Evolutionary conservation across 2,797 vertebrate genomes (phyloP).

Genomic region (Lophius americanus): DNA sequence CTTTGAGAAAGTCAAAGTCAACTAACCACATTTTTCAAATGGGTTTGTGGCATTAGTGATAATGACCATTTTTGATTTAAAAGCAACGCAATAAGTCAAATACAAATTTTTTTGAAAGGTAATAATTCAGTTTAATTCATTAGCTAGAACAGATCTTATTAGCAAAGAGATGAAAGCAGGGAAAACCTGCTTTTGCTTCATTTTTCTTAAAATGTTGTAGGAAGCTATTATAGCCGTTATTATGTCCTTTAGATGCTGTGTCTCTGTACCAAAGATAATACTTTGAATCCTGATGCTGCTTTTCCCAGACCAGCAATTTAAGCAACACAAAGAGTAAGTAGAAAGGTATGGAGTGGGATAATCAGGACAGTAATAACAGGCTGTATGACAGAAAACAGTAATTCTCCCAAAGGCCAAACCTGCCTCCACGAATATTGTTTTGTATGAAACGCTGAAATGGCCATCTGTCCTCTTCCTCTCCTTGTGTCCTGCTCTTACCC

Average conservation of each 20-base stretch:
- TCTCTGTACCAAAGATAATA: background rate
- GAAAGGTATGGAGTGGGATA: constrained; percentile 13
- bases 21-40: background rate
- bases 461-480: constrained; percentile 31
- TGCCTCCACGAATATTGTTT: constrained; percentile 48
- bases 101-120: no score
- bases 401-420: constrained; percentile 65
- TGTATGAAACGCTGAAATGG: constrained; percentile 49
- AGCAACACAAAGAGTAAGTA: constrained; percentile 19
- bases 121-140: background rate
- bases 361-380: constrained; percentile 57
- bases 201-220: background rate
- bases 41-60: background rate
- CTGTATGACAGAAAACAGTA: constrained; percentile 36
- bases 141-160: background rate
- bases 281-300: constrained; percentile 10
- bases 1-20: background rate
- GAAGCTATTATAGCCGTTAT: no score
- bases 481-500: constrained; percentile 7
- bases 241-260: no score
- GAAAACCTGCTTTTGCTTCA: background rate
- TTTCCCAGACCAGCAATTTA: constrained; percentile 21
- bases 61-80: background rate
- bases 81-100: background rate
- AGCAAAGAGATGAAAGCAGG: background rate